Evolutionary conservation across 2,888 invertebrate species (phyloP).

Genomic region (Pilophorus perplexus): DNA sequence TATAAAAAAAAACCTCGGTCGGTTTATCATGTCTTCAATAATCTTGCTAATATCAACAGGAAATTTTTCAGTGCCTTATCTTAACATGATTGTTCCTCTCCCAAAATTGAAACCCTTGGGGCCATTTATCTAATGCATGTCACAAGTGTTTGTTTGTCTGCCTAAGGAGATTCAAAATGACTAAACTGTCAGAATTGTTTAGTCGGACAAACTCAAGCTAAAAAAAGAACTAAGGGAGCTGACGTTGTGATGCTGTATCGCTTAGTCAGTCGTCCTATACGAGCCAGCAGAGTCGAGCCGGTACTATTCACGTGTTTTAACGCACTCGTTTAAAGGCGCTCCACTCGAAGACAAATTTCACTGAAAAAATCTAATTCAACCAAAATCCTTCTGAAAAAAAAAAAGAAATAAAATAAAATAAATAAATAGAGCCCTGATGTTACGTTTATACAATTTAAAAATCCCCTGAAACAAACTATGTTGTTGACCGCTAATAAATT

Average conservation of each 20-base stretch:
- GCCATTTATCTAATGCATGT: constrained; percentile 35
- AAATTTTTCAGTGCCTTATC: too few relatives aligned
- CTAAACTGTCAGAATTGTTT: constrained; percentile 38
- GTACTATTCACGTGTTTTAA: constrained; percentile 15
- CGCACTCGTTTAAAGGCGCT: constrained; percentile 30
- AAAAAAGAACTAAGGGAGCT: constrained; percentile 23
- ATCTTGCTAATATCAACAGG: too few relatives aligned
- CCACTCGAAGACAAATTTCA: constrained; percentile 18
- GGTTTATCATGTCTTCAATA: too few relatives aligned
- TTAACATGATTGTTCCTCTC: too few relatives aligned
- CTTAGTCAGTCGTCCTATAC: constrained; percentile 22
- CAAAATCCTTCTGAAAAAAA: too few relatives aligned
- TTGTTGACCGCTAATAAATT: too few relatives aligned
- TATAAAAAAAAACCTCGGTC: too few relatives aligned
- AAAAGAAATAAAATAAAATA: too few relatives aligned
- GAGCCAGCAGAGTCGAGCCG: constrained; percentile 14
- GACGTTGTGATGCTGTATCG: constrained; percentile 32
- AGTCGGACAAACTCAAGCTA: constrained; percentile 39
- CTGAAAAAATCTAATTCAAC: too few relatives aligned
- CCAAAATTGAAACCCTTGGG: constrained; percentile 39
- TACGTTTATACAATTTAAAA: too few relatives aligned
- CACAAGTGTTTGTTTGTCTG: constrained; percentile 39
- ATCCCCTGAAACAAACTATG: too few relatives aligned
- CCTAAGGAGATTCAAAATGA: constrained; percentile 33
- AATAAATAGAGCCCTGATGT: too few relatives aligned